phyloP scores from a whole-genome alignment of 2,113 vertebrate species.

The Psilopsiagon aymara region DNA sequence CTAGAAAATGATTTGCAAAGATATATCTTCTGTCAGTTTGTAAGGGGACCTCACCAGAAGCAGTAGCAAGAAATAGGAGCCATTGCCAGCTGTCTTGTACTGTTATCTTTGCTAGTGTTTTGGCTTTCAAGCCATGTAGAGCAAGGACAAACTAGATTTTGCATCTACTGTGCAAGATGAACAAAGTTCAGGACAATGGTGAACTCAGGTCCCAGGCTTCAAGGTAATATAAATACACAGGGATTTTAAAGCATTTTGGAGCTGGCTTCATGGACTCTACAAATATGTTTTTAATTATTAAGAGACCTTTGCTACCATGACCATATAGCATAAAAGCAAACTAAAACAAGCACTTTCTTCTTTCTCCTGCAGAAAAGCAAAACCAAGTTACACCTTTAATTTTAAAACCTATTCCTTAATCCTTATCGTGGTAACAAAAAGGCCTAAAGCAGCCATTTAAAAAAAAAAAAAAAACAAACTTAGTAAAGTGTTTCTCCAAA shows the following conservation, averaged over 20 bases:
- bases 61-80: background rate
- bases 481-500: background rate
- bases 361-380: background rate
- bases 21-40: background rate
- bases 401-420: background rate
- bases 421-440: background rate
- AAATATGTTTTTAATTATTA: background rate
- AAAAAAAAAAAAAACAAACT: background rate
- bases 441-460: background rate
- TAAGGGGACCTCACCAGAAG: background rate
- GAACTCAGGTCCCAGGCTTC: background rate
- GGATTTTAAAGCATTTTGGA: background rate
- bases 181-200: rapidly evolving
- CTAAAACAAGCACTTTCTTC: background rate
- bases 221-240: rapidly evolving
- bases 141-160: background rate
- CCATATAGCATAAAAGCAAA: background rate
- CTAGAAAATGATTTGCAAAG: constrained; percentile 11
- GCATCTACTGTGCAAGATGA: background rate
- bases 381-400: background rate
- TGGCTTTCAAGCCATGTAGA: background rate
- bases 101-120: background rate
- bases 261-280: background rate
- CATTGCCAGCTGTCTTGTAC: background rate
- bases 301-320: background rate